Percentiles rank a stretch among this genome's conserved stretches.
Conservation (phyloP, 2,888 invertebrate genomes). For the Arrhopalites spinosus region DNA sequence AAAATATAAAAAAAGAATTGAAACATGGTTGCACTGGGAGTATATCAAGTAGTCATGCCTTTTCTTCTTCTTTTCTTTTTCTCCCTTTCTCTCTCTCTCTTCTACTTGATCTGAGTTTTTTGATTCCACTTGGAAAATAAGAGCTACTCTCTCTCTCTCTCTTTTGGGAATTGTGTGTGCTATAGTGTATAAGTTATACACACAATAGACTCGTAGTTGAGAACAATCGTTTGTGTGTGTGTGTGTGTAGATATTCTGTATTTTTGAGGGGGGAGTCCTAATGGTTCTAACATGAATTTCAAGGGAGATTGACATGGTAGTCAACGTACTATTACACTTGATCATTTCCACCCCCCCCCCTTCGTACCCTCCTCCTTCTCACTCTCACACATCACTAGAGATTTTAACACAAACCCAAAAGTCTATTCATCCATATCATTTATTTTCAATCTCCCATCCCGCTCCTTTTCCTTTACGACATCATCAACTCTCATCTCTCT, state of each 20-base stretch:
- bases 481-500: background rate
- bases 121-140: conserved; percentile 15
- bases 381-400: conserved; percentile 32
- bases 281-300: background rate
- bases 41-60: conserved; percentile 10
- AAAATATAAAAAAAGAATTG: background rate
- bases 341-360: conserved; percentile 20
- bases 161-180: conserved; percentile 20
- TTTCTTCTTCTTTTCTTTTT: background rate
- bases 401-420: conserved; percentile 35
- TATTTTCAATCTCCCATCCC: conserved; percentile 37
- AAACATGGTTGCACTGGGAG: too few relatives aligned
- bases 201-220: too few relatives aligned
- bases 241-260: too few relatives aligned
- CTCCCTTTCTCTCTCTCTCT: conserved; percentile 1
- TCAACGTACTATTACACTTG: background rate
- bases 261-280: background rate
- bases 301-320: background rate
- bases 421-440: conserved; percentile 41
- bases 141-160: conserved; percentile 1
- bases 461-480: conserved; percentile 20
- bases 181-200: too few relatives aligned
- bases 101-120: background rate
- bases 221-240: too few relatives aligned
- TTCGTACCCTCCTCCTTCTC: conserved; percentile 1